A percentile compares a stretch with the other conserved stretches of the same genome.
Conservation (phyloP, 2,797 vertebrate species). For the Gastrophryne carolinensis region DNA sequence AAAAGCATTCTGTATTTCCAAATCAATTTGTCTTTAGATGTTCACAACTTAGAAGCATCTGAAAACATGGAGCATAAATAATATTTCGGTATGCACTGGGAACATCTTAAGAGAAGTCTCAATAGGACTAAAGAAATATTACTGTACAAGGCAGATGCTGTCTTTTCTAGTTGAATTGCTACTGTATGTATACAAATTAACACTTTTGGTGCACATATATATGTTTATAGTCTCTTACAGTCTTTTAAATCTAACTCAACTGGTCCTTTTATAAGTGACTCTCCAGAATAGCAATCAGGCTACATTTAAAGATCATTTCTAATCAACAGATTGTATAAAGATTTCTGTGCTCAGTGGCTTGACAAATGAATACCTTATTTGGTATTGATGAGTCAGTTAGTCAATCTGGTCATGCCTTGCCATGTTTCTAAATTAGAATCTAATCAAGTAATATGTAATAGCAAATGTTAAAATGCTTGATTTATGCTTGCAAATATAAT, state of each 20-base stretch:
- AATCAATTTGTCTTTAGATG: too few species aligned
- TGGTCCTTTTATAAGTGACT: conserved; percentile 1
- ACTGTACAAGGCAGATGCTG: too few species aligned
- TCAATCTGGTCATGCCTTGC: conserved; percentile 35
- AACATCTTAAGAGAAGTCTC: too few species aligned
- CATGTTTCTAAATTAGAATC: conserved; percentile 40
- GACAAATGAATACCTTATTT: conserved; percentile 37
- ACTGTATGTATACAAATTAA: too few species aligned
- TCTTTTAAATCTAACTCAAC: conserved; percentile 44
- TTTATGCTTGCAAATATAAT: not conserved
- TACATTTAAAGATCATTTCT: conserved; percentile 35
- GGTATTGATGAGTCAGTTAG: conserved; percentile 34
- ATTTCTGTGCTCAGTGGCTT: conserved; percentile 33
- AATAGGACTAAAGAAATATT: too few species aligned
- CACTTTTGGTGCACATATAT: too few species aligned
- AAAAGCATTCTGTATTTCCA: too few species aligned
- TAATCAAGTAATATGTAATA: conserved; percentile 2
- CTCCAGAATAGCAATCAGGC: conserved; percentile 26
- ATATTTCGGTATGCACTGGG: too few species aligned
- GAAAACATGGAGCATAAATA: too few species aligned
- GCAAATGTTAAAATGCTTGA: conserved; percentile 4
- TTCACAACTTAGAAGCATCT: too few species aligned
- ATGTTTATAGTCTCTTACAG: too few species aligned
- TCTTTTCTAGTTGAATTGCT: too few species aligned
- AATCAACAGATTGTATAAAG: conserved; percentile 17